Evolutionary conservation across 2,797 vertebrate species (phyloP), one percentile per base, ranked within the genome.

Genomic region (Harpagifer antarcticus): DNA sequence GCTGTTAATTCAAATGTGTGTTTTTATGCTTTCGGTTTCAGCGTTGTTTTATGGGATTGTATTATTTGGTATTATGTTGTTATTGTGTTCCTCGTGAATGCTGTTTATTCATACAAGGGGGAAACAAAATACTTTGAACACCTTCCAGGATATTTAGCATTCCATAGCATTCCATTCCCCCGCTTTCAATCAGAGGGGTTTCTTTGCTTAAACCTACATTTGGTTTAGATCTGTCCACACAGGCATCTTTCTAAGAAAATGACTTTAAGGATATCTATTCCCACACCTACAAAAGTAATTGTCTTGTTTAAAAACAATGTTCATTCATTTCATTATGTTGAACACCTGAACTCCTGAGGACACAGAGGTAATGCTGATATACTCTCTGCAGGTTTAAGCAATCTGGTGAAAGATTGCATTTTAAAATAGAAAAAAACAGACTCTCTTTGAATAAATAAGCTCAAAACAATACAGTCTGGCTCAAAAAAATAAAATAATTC

Each of bases 111-210:
- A 31, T 15, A 58, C 10, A 16, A 19, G 14, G 9, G 13, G 33
- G 31, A 42, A 15, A 55, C 4, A 65, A 27, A 65, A 62, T 65
- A 20, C 61, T 68, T 23, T 44, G n/a, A 75, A 80, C 31, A 49
- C 61, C 9, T 50, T 69, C 37, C 49, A 37, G 63, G 54, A 56
- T 55, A 20, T 65, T 74, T 72, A 70, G 33, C 55, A 55, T 76
- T 72, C 54, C 1, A 17, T 58, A 27, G 48, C 44, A n/a, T n/a
- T n/a, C n/a, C n/a, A n/a, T n/a, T 45, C 8, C 20, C 11, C 52
- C 14, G 43, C 40, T 67, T 64, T 81, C 53, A 57, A 48, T 67
- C 71, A 72, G 57, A 31, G 64, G 15, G n/a, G 81, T 76, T 81
- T 47, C 27, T 61, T 19, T n/a, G 16, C 37, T 71, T 6, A 62